Evolutionary conservation across 2,797 vertebrate genomes (phyloP).

Genomic region (Rhinichthys osculus): DNA sequence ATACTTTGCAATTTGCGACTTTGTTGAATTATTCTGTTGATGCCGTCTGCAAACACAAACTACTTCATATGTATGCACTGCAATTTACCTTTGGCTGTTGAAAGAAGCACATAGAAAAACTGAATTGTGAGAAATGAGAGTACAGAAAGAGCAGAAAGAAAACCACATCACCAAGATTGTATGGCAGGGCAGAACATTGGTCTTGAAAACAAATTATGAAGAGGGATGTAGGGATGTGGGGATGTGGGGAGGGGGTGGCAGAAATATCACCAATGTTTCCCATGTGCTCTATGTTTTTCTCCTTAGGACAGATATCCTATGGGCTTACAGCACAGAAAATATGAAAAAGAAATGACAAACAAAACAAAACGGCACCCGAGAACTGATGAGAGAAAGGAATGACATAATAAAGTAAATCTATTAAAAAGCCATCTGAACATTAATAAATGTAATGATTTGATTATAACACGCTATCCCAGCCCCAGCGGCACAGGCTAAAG

Average conservation of each 20-base stretch:
- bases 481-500: slow-evolving; percentile 69
- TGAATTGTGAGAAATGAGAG: slow-evolving; percentile 46
- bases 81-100: slow-evolving; percentile 12
- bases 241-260: slow-evolving; percentile 35
- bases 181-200: slow-evolving; percentile 56
- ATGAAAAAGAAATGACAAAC: slow-evolving; percentile 69
- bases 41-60: slow-evolving; percentile 6
- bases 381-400: slow-evolving; percentile 73
- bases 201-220: slow-evolving; percentile 69
- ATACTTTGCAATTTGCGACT: not conserved
- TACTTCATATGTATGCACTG: slow-evolving; percentile 39
- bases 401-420: slow-evolving; percentile 81
- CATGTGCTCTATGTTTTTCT: slow-evolving; percentile 58
- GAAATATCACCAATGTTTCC: slow-evolving; percentile 48
- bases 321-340: slow-evolving; percentile 66
- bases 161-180: slow-evolving; percentile 34
- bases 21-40: slow-evolving; percentile 27
- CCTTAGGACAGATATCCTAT: slow-evolving; percentile 55
- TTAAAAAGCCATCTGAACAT: slow-evolving; percentile 84
- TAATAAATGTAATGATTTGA: slow-evolving; percentile 84
- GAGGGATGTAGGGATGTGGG: slow-evolving; percentile 60
- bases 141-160: slow-evolving; percentile 19
- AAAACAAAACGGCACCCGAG: slow-evolving; percentile 52
- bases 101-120: slow-evolving; percentile 19
- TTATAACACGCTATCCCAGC: slow-evolving; percentile 67